These are phyloP conservation scores for Leptodactylus fallax DNA, from an alignment of 2,797 vertebrate species.

Conservation along the genomic window DNA sequence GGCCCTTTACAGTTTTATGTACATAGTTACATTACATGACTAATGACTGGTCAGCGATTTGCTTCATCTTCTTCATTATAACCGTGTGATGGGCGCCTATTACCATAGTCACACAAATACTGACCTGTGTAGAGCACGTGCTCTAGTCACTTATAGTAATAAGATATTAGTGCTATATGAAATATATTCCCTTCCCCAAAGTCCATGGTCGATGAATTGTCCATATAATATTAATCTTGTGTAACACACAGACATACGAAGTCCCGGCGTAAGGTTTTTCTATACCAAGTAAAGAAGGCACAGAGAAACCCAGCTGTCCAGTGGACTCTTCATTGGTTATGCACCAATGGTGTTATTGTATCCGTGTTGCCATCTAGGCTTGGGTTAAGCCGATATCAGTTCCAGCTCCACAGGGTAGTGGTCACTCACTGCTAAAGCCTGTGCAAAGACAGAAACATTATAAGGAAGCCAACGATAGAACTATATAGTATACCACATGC, in stretches of 20 bases:
- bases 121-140: neutral
- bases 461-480: too few species aligned
- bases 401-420: conserved; percentile 90
- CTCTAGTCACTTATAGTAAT: neutral
- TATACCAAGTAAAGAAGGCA: neutral
- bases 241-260: neutral
- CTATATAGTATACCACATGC: neutral
- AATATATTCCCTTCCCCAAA: neutral
- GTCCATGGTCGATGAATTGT: neutral
- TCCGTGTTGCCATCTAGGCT: neutral
- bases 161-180: neutral
- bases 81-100: too few species aligned
- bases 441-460: neutral
- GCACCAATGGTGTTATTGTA: too few species aligned
- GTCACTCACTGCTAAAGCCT: conserved; percentile 90
- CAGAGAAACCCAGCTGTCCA: too few species aligned
- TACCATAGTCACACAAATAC: neutral
- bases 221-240: neutral
- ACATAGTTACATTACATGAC: too few species aligned
- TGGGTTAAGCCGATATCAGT: conserved; percentile 61
- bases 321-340: neutral
- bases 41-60: too few species aligned
- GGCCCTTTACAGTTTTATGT: too few species aligned
- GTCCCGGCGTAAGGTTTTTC: neutral
- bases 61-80: too few species aligned